A percentile compares a stretch with the other conserved stretches of the same genome.
phyloP scores from a whole-genome alignment of 2,113 vertebrate genomes.

The Apodemus sylvaticus region DNA sequence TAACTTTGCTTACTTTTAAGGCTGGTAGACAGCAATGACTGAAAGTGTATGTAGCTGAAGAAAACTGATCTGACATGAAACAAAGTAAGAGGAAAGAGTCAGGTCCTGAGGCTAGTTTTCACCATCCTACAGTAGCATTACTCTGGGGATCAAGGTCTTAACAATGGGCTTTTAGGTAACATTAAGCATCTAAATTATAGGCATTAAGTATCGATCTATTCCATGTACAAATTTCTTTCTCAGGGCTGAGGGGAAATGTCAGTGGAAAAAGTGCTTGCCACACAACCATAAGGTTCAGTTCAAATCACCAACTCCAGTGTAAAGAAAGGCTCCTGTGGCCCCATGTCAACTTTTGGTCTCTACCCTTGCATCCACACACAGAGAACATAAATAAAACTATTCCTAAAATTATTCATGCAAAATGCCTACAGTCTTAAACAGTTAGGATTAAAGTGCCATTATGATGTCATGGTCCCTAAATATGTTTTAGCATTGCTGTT shows the following conservation, averaged over 20 bases:
- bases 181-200: background rate
- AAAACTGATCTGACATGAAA: background rate
- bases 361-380: background rate
- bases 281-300: no score
- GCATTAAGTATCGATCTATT: background rate
- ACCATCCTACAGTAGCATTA: background rate
- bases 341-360: background rate
- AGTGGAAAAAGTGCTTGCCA: background rate
- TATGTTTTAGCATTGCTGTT: background rate
- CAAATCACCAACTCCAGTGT: background rate
- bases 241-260: background rate
- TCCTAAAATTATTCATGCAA: background rate
- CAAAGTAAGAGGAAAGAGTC: background rate
- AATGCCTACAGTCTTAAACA: background rate
- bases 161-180: background rate
- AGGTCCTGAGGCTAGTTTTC: background rate
- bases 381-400: background rate
- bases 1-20: background rate
- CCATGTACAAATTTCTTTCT: background rate
- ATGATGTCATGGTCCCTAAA: background rate
- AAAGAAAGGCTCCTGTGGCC: background rate
- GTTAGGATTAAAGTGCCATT: background rate
- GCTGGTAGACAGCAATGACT: background rate
- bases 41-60: background rate
- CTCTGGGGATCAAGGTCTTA: background rate